Evolutionary conservation across 2,888 invertebrate genomes (phyloP), one percentile per base, ranked within the genome.

Genomic region (Blastobasis adustella): DNA sequence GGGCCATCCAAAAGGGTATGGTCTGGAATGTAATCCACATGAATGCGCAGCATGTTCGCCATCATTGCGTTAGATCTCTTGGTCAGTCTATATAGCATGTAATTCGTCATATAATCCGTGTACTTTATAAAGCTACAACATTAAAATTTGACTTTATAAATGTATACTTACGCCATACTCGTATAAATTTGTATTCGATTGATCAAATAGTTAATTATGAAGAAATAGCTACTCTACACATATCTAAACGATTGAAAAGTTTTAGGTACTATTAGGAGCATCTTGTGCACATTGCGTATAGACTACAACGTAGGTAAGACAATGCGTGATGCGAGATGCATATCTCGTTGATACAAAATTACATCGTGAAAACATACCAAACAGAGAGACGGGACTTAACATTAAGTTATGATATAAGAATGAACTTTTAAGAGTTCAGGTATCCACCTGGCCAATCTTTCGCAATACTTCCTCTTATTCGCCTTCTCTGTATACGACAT

Each of bases 401-500:
- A 23, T 23, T 23, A 23, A 23, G 23, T 23, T 23, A 23, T 23
- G 3, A 2, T 23, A 3, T 23, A 23, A 23, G 23, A 23, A 23
- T 23, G 23, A 23, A 23, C 3, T 2, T 23, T 23, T 23, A 2
- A 23, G 23, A 23, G 23, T 3, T 23, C 23, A 3, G 23, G 3
- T 23, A n/a, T n/a, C 38, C 86, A 96, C 96, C 94, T 91, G 42
- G 95, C 92, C 3, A 97, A 86, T 56, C 95, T 87, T 69, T 92
- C 91, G 69, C 96, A 96, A 71, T 94, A 94, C 61, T 93, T 92
- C 57, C 95, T 90, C 69, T 97, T 97, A 64, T 93, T 93, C 0
- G 95, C 95, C 67, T 96, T 95, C 67, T 96, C 95, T 48, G 95
- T 95, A 71, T 96, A 97, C 4, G 95, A 94, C 91, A 95, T 94